Conservation (phyloP, 2,113 vertebrate species). For the Benitochromis conjunctus region DNA sequence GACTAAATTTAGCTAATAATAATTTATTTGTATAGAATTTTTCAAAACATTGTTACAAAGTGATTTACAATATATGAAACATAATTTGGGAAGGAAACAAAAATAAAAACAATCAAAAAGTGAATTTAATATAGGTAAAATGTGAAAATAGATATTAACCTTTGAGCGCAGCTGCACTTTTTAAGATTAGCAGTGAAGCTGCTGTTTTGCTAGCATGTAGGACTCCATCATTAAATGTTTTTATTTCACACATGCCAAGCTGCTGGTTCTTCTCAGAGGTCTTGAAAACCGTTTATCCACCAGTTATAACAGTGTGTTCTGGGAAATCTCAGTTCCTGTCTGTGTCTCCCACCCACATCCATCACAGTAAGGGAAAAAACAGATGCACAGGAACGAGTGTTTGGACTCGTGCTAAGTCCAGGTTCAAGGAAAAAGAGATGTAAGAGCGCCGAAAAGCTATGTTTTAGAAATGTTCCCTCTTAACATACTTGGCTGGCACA, state of each 20-base stretch:
- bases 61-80: not conserved
- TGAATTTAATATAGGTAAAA: no score
- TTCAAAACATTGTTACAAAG: not conserved
- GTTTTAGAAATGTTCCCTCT: not conserved
- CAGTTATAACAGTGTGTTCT: constrained; percentile 52
- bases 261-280: constrained; percentile 49
- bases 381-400: constrained; percentile 52
- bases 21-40: no score
- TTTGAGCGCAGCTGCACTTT: not conserved
- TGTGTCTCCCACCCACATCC: constrained; percentile 69
- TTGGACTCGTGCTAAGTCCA: constrained; percentile 11
- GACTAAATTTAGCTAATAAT: no score
- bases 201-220: not conserved
- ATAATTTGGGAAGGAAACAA: not conserved
- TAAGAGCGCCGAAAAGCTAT: not conserved
- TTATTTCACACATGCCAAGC: not conserved
- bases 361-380: constrained; percentile 70
- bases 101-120: no score
- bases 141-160: no score
- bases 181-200: not conserved
- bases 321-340: constrained; percentile 72
- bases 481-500: not conserved
- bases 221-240: not conserved
- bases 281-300: constrained; percentile 58
- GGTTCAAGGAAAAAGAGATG: constrained; percentile 22